Percentiles rank a stretch among this genome's conserved stretches.
Conservation (phyloP, 2,888 invertebrate genomes). For the Glyphotaelius pellucidus region DNA sequence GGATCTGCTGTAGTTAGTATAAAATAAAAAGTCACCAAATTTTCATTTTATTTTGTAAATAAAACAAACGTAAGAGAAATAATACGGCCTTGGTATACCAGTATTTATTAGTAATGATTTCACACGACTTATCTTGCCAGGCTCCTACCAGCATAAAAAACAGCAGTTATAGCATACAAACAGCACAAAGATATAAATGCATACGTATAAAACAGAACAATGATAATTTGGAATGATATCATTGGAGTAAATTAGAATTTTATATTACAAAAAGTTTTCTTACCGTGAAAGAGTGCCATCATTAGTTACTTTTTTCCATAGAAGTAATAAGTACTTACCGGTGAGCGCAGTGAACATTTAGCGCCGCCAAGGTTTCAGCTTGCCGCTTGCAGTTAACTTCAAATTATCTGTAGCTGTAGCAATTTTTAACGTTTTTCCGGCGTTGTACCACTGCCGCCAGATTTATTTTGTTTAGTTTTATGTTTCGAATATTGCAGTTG, state of each 20-base stretch:
- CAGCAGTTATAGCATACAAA: too few species aligned
- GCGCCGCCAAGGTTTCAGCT: background rate
- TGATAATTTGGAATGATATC: too few species aligned
- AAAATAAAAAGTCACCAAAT: too few species aligned
- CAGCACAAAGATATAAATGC: too few species aligned
- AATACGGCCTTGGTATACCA: too few species aligned
- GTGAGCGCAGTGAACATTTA: background rate
- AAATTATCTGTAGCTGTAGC: background rate
- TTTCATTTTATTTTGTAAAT: too few species aligned
- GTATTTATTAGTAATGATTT: too few species aligned
- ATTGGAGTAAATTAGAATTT: background rate
- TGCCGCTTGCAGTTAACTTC: conserved; percentile 11
- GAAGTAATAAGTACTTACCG: background rate
- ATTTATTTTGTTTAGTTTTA: conserved; percentile 49
- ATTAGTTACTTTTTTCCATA: background rate
- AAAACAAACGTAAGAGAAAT: too few species aligned
- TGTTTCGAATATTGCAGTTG: conserved; percentile 9
- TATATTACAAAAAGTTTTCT: background rate
- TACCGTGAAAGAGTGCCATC: background rate
- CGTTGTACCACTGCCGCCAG: conserved; percentile 56
- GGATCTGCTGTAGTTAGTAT: too few species aligned
- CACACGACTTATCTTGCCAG: too few species aligned
- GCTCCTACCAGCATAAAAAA: too few species aligned
- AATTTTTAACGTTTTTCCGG: conserved; percentile 56
- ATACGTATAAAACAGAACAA: too few species aligned